These are phyloP conservation scores for Phainopepla nitens DNA, from an alignment of 2,113 vertebrate species.

Conservation along the genomic window DNA sequence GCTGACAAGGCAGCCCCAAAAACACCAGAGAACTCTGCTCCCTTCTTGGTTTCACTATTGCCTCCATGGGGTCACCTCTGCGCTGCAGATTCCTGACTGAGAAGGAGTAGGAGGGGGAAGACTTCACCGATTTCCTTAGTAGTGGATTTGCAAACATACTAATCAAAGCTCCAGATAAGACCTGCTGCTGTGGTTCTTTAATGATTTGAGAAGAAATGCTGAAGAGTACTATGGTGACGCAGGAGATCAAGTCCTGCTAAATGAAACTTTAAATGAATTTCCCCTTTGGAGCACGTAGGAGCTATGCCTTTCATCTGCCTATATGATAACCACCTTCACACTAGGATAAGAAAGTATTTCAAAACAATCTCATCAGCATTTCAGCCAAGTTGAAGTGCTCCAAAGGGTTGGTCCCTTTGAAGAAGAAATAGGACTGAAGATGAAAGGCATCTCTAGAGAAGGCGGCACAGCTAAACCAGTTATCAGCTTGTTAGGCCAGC, in stretches of 20 bases:
- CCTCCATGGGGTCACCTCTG: background rate
- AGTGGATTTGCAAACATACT: background rate
- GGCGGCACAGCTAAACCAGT: background rate
- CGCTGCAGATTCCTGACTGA: background rate
- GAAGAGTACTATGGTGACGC: background rate
- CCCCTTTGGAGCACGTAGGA: background rate
- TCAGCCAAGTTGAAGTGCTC: background rate
- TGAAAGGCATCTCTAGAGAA: background rate
- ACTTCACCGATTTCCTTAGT: background rate
- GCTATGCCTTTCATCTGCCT: background rate
- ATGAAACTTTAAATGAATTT: background rate
- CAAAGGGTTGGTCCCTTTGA: background rate
- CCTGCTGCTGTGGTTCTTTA: background rate
- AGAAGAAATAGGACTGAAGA: background rate
- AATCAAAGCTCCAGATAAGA: background rate
- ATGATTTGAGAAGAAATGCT: background rate
- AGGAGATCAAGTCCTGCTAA: background rate
- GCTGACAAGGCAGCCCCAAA: background rate
- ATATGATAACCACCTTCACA: background rate
- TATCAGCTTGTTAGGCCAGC: background rate
- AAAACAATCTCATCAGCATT: background rate
- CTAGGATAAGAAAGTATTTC: background rate
- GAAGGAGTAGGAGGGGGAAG: background rate
- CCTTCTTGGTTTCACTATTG: background rate
- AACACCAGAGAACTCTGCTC: background rate